phyloP scores from a whole-genome alignment of 2,113 vertebrate genomes.

The Ovis aries region ARS-UI_Ramb_v3.0 NC_056058.1:11340501-11341000 shows the following conservation, averaged over 20 bases:
- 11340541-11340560: background rate
- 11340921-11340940: conserved; percentile 66
- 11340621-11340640: background rate
- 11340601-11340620: background rate
- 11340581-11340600: background rate
- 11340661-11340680: background rate
- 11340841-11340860: background rate
- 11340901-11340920: conserved; percentile 70
- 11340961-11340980: background rate
- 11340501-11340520: background rate
- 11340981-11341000: background rate
- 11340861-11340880: background rate
- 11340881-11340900: conserved; percentile 78
- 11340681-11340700: background rate
- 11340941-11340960: conserved; percentile 77
- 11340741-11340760: background rate
- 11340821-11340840: background rate
- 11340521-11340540: background rate
- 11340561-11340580: background rate
- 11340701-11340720: background rate
- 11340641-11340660: background rate
- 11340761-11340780: background rate
- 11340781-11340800: background rate
- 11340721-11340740: background rate
- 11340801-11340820: background rate